phyloP scores from a whole-genome alignment of 2,797 vertebrate species.

The Tokudaia muenninki region DNA sequence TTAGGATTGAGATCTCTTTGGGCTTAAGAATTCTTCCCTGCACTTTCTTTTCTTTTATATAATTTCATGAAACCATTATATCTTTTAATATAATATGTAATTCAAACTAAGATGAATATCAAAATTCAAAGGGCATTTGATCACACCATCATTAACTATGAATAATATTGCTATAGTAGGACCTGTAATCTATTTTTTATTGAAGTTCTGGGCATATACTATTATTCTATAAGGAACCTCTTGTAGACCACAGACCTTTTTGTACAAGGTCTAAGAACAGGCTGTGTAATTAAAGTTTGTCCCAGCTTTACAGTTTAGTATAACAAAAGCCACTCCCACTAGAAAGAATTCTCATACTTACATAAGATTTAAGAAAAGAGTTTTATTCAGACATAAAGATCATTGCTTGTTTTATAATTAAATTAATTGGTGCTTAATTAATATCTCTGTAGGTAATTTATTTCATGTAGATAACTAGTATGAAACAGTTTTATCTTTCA shows the following conservation, averaged over 20 bases:
- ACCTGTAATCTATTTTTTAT: conserved; percentile 54
- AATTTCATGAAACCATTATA: conserved; percentile 40
- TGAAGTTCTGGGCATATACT: conserved; percentile 26
- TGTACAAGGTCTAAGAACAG: not conserved
- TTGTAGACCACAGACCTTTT: not conserved
- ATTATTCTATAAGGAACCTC: conserved; percentile 35
- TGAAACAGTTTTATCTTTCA: conserved; percentile 34
- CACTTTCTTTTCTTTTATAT: conserved; percentile 42
- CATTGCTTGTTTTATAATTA: conserved; percentile 16
- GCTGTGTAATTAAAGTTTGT: conserved; percentile 14
- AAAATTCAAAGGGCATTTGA: conserved; percentile 63
- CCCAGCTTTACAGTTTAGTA: not conserved
- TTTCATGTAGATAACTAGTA: not conserved
- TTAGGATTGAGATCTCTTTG: not conserved
- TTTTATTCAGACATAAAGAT: conserved; percentile 1
- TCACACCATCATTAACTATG: conserved; percentile 23
- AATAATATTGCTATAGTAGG: conserved; percentile 48
- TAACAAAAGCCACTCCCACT: not conserved
- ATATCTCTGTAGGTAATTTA: not conserved
- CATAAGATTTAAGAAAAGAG: not conserved
- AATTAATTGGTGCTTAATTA: not conserved
- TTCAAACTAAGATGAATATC: not conserved
- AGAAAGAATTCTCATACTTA: not conserved
- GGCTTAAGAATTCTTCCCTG: not conserved
- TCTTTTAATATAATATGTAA: conserved; percentile 50